Evolutionary conservation across 92 coral and sea anemone species (phyloP).

Genomic region (Epizoanthus scotinus): DNA sequence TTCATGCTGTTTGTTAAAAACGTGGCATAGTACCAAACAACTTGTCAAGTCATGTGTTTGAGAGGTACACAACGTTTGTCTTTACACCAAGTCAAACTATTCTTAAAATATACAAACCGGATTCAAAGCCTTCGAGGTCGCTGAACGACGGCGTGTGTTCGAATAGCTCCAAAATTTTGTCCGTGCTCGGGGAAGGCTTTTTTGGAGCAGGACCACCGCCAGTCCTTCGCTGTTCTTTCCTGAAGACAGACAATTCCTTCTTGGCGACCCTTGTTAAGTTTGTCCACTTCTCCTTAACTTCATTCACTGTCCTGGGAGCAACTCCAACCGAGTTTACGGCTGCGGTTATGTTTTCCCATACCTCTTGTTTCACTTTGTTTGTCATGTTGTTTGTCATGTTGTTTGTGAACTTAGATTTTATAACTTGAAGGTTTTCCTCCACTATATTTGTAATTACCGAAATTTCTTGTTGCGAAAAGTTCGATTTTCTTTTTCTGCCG

Average conservation of each 20-base stretch:
- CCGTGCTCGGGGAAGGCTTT: not conserved
- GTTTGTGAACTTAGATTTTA: too few relatives aligned
- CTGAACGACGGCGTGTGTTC: constrained; percentile 33
- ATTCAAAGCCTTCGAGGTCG: constrained; percentile 38
- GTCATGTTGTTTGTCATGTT: constrained; percentile 51
- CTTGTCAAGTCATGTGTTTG: not conserved
- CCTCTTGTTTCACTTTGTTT: constrained; percentile 41
- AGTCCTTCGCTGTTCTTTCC: constrained; percentile 31
- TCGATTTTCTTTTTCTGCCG: too few relatives aligned
- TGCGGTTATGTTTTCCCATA: constrained; percentile 47
- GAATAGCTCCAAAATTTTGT: constrained; percentile 25
- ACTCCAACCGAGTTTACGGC: constrained; percentile 42
- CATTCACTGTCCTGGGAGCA: constrained; percentile 35
- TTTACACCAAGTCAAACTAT: not conserved
- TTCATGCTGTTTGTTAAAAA: not conserved
- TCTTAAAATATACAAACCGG: constrained; percentile 20
- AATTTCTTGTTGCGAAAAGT: too few relatives aligned
- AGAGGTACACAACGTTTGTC: constrained; percentile 18
- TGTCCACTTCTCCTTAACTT: constrained; percentile 57
- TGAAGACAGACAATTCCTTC: too few relatives aligned
- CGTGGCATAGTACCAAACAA: not conserved
- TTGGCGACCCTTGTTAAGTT: constrained; percentile 48
- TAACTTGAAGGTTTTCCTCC: too few relatives aligned
- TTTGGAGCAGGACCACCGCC: constrained; percentile 35
- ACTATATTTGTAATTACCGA: too few relatives aligned